Evolutionary conservation across 2,888 invertebrate genomes (phyloP).

Genomic region (Reticulitermes lucifugus): DNA sequence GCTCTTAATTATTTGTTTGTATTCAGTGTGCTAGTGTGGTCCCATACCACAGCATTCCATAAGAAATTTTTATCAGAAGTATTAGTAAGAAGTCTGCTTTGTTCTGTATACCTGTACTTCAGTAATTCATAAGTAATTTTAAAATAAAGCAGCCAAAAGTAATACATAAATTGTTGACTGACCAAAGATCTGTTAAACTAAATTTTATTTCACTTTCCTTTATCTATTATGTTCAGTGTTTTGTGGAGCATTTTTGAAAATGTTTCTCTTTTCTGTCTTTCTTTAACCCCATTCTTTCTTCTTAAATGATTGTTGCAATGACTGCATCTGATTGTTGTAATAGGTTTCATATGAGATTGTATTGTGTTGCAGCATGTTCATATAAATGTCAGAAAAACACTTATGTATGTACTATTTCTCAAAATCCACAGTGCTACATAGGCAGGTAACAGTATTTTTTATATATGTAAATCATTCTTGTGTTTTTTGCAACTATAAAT

Average conservation of each 20-base stretch:
- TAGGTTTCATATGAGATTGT: neutral
- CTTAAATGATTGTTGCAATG: conserved; percentile 19
- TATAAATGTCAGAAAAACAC: no score
- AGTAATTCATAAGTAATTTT: no score
- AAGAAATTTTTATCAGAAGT: neutral
- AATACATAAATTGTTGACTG: neutral
- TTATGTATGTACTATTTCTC: no score
- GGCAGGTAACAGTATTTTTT: no score
- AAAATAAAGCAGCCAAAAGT: neutral
- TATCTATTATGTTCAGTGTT: neutral
- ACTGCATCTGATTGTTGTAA: conserved; percentile 36
- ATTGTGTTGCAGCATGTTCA: conserved; percentile 16
- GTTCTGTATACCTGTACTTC: neutral
- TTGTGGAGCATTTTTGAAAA: neutral
- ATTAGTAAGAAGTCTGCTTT: neutral
- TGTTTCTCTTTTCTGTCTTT: neutral
- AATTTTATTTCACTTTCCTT: neutral
- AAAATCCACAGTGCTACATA: no score
- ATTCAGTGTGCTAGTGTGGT: no score
- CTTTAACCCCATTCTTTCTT: neutral
- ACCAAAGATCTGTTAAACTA: neutral
- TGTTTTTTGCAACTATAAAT: no score
- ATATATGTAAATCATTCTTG: no score
- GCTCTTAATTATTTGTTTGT: no score
- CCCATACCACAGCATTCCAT: no score